Percentiles rank a stretch among this genome's conserved stretches.
phyloP scores from a whole-genome alignment of 2,888 invertebrate genomes.

The Microctonus aethiopoides region DNA sequence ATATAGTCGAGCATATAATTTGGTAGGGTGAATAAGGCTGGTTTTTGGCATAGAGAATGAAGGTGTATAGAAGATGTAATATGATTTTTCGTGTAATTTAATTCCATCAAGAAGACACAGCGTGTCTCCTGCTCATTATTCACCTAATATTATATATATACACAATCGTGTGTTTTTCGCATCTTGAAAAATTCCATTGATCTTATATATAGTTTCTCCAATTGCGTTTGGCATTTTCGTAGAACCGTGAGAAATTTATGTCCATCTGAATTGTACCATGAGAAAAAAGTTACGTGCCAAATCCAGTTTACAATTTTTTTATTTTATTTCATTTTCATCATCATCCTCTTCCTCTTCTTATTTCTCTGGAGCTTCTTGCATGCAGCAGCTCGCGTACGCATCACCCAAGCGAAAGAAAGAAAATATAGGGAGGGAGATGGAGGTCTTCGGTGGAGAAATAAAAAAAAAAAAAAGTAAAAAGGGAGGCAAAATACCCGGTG shows the following conservation, averaged over 20 bases:
- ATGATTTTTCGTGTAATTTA: conserved; percentile 21
- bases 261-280: conserved; percentile 15
- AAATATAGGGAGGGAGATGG: conserved; percentile 8
- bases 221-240: background rate
- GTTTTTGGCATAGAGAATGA: conserved; percentile 15
- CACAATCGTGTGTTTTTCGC: background rate
- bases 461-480: conserved; percentile 26
- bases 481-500: conserved; percentile 45
- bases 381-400: background rate
- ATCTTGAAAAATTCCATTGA: conserved; percentile 12
- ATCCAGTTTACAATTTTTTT: conserved; percentile 12
- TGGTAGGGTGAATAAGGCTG: conserved; percentile 15
- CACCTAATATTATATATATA: background rate
- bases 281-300: conserved; percentile 4
- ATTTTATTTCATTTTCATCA: background rate
- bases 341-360: background rate
- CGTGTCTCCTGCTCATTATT: conserved; percentile 17
- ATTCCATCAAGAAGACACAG: conserved; percentile 10
- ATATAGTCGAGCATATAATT: conserved; percentile 29
- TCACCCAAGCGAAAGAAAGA: conserved; percentile 4
- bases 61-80: background rate
- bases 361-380: background rate
- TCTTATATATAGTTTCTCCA: background rate
- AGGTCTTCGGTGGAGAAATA: background rate
- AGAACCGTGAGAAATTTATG: conserved; percentile 30